phyloP scores from a whole-genome alignment of 2,113 vertebrate species.

The Neotoma lepida region DNA sequence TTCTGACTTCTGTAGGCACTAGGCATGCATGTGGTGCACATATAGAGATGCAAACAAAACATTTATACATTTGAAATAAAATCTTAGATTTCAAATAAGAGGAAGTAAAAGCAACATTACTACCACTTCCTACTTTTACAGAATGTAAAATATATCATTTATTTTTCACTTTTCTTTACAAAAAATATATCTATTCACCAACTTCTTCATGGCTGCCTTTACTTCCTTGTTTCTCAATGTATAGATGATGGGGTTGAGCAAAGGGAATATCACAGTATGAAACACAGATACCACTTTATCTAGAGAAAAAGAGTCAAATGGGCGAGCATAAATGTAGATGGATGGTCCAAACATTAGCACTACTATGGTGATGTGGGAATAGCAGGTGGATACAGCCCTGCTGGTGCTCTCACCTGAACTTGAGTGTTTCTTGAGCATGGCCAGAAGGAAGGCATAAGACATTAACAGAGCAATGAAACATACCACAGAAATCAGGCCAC shows the following conservation, averaged over 20 bases:
- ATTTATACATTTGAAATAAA: background rate
- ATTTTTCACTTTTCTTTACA: slow-evolving; percentile 66
- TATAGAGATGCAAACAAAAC: background rate
- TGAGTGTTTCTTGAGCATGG: slow-evolving; percentile 75
- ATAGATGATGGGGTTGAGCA: slow-evolving; percentile 83
- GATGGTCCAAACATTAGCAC: slow-evolving; percentile 81
- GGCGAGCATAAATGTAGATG: slow-evolving; percentile 79
- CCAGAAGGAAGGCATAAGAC: slow-evolving; percentile 77
- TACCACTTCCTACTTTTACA: background rate
- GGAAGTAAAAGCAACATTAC: background rate
- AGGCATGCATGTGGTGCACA: background rate
- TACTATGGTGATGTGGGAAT: slow-evolving; percentile 81
- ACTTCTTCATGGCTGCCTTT: slow-evolving; percentile 77
- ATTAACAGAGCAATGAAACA: slow-evolving; percentile 80
- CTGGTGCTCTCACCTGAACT: slow-evolving; percentile 66
- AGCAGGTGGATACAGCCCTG: slow-evolving; percentile 79
- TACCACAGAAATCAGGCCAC: slow-evolving; percentile 79
- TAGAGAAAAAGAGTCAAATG: slow-evolving; percentile 79
- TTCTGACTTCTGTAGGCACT: background rate
- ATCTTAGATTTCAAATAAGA: background rate
- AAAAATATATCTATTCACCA: slow-evolving; percentile 55
- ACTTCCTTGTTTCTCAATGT: slow-evolving; percentile 81
- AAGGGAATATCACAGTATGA: slow-evolving; percentile 81
- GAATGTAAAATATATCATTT: background rate
- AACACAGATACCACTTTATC: slow-evolving; percentile 83